Conservation (phyloP, 2,797 vertebrate genomes). For the Acanthurus tractus region DNA sequence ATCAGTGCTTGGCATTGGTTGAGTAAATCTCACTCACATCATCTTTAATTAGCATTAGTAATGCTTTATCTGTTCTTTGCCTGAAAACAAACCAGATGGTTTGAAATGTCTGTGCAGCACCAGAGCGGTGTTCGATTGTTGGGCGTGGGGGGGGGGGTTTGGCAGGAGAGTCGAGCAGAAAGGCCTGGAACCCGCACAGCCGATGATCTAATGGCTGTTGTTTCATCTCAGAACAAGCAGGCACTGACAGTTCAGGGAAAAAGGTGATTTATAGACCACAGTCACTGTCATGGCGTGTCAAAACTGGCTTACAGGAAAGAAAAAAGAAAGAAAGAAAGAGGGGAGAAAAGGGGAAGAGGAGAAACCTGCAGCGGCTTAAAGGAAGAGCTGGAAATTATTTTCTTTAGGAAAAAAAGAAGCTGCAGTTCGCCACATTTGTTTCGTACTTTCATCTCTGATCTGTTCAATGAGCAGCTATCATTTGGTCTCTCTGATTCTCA, state of each 20-base stretch:
- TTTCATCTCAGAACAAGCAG: slow-evolving; percentile 80
- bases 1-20: slow-evolving; percentile 61
- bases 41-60: slow-evolving; percentile 78
- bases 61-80: slow-evolving; percentile 71
- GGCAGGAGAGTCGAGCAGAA: slow-evolving; percentile 68
- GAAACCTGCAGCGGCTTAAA: slow-evolving; percentile 49
- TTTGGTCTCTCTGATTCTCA: slow-evolving; percentile 25
- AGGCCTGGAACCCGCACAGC: slow-evolving; percentile 69
- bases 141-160: slow-evolving; percentile 51
- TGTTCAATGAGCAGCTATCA: slow-evolving; percentile 19
- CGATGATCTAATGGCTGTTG: slow-evolving; percentile 87
- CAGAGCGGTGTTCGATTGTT: slow-evolving; percentile 48
- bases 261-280: slow-evolving; percentile 85
- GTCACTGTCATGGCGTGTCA: slow-evolving; percentile 72
- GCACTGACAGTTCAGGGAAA: slow-evolving; percentile 76
- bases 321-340: slow-evolving; percentile 34
- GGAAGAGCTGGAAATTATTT: slow-evolving; percentile 29
- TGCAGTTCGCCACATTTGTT: slow-evolving; percentile 14
- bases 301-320: slow-evolving; percentile 65
- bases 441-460: slow-evolving; percentile 25
- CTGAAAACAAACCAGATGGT: slow-evolving; percentile 77
- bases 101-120: slow-evolving; percentile 62
- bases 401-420: slow-evolving; percentile 10
- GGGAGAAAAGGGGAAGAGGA: slow-evolving; percentile 29
- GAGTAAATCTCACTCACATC: slow-evolving; percentile 69